Evolutionary conservation across 1,140 invertebrate species (phyloP), one percentile per base, ranked within the genome.

Genomic region (Callitettix versicolor): DNA sequence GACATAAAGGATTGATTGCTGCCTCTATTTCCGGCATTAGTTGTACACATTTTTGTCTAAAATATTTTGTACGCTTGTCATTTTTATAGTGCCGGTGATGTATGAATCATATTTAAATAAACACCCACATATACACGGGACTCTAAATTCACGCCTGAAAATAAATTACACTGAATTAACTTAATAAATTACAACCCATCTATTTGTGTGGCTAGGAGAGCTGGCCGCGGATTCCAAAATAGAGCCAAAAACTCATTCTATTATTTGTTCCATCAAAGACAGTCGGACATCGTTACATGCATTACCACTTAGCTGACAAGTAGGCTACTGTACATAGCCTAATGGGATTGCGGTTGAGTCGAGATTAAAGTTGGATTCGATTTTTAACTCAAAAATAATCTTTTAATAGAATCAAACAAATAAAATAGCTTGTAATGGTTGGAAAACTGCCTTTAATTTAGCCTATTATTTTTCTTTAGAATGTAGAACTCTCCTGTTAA

Each of bases 141-240:
- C 33, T 18, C 24, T 51, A 51, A 51, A 51, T 51, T 51, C 15
- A 36, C 24, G 20, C 14, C 34, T 30, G 30, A 15, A 38, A 51
- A 51, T 51, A 51, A 51, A 51, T 51, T 51, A 33, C 33, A 51
- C 18, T 6, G 33, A 51, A 51, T 51, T 33, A 33, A 51, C 30
- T 30, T 33, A 33, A 51, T 51, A 51, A 51, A 51, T 51, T 51
- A 51, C 48, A 3, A 18, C 30, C 30, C 14, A 34, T 20, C 26
- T 17, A 40, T 40, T 40, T 40, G 38, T n/a, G 38, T 40, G 38
- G 12, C 17, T 17, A 7, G 11, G 17, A 3, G 26, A n/a, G 17
- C 12, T 15, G 17, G 17, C 15, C n/a, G 21, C 11, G 46, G 46
- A 33, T 40, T 40, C 26, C 14, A 49, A 49, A 49, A 30, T 24